Base-by-base conservation (phyloP, 2,888 invertebrate genomes). In the Ormyrus nitidulus region DNA sequence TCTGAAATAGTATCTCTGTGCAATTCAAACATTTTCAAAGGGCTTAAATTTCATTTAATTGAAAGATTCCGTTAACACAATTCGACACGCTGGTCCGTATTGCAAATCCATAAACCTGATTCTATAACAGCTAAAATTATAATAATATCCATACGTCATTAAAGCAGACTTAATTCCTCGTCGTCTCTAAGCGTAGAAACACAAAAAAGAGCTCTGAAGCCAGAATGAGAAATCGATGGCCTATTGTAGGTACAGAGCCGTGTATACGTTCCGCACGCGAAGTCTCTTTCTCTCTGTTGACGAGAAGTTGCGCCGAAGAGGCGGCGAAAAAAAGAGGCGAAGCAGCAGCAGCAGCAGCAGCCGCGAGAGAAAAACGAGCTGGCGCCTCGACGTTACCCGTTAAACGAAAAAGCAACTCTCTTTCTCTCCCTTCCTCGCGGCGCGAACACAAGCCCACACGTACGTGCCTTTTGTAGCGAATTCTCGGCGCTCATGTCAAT, bases 181-280 rank as follows among this genome's bases (percentile, higher is more conserved):
- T 4, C 4, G 49, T 9, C 10, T 34, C 34, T 34, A 34, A 34
- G 34, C 34, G 19, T 19, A 34, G 34, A 34, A 10, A 46, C 48
- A 8, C 59, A 58, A 51, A 59, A 64, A 48, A 64, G 49, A 0
- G 49, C 48, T 58, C 1, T 4, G 34, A 19, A 58, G 58, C 13
- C 48, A 8, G 62, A 74, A 75, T 58, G 75, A 59, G 68, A 68
- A 75, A 75, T 75, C 68, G 75, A 75, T 68, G 19, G 19, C 51
- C 48, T 65, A 65, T 65, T 65, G 49, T 65, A 65, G 34, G 34
- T 34, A 34, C 34, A 34, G 34, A 34, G 34, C 34, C 8, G 49
- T 49, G 65, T 49, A 48, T 49, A 48, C 5, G 51, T 48, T 48
- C 49, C 51, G 51, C n/a, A 62, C 51, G 13, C 19, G 48, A 65